These are phyloP conservation scores for Rhamnusium bicolor DNA, from an alignment of 2,888 invertebrate genomes.

Conservation along the genomic window DNA sequence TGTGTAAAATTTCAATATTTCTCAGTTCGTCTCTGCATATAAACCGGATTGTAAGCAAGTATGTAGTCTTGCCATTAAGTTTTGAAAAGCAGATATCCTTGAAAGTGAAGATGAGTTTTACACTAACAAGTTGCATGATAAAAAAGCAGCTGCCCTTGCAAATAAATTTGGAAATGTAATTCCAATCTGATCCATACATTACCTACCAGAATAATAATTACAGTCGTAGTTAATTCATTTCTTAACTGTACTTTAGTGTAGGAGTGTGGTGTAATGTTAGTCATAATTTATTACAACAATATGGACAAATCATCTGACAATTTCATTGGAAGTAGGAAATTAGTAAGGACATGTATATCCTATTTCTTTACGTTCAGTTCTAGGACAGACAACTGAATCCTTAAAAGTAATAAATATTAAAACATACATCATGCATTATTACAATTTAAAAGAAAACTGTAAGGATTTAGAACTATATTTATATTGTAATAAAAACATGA, in stretches of 20 bases:
- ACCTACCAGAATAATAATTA: conserved; percentile 1
- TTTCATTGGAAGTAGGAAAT: background rate
- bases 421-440: too few relatives aligned
- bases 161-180: conserved; percentile 35
- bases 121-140: conserved; percentile 19
- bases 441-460: too few relatives aligned
- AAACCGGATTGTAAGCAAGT: conserved; percentile 12
- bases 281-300: background rate
- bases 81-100: conserved; percentile 32
- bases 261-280: background rate
- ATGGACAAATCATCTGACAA: background rate
- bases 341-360: too few relatives aligned
- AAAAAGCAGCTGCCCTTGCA: conserved; percentile 33
- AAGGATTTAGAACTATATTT: too few relatives aligned
- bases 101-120: conserved; percentile 27
- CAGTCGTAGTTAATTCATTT: background rate
- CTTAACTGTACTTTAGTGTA: background rate
- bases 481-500: too few relatives aligned
- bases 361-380: too few relatives aligned
- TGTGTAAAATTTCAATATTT: background rate
- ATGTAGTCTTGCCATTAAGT: background rate
- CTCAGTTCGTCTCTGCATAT: background rate
- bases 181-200: conserved; percentile 2
- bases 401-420: too few relatives aligned
- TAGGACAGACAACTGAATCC: too few relatives aligned